Evolutionary conservation across 1,140 invertebrate genomes (phyloP).

Genomic region (Pogonomyrmex barbatus): DNA sequence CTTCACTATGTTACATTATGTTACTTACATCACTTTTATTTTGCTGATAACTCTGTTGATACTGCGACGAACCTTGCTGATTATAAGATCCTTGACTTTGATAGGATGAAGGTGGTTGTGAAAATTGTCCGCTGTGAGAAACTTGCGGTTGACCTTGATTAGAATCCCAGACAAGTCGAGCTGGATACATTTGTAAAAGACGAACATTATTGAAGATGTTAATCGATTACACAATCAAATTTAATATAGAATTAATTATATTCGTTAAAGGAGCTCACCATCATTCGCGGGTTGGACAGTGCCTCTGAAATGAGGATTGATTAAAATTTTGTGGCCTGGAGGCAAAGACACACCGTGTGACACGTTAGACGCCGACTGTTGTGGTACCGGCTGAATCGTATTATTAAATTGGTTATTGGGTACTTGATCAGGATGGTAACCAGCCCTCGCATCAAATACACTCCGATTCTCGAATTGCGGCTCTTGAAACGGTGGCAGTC

Average conservation of each 20-base stretch:
- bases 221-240: constrained; percentile 30
- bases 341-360: constrained; percentile 78
- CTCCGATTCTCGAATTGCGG: constrained; percentile 74
- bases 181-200: constrained; percentile 44
- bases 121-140: constrained; percentile 76
- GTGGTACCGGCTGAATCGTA: constrained; percentile 67
- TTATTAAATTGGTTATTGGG: constrained; percentile 74
- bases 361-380: constrained; percentile 69
- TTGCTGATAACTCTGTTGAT: constrained; percentile 78
- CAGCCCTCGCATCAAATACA: constrained; percentile 76
- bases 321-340: constrained; percentile 85
- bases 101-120: constrained; percentile 69
- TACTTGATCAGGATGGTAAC: constrained; percentile 72
- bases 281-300: constrained; percentile 79
- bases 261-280: constrained; percentile 72
- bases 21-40: constrained; percentile 82
- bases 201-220: neutral
- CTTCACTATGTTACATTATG: neutral
- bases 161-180: constrained; percentile 79
- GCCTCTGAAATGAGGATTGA: constrained; percentile 85
- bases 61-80: constrained; percentile 65
- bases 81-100: constrained; percentile 77
- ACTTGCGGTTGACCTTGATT: constrained; percentile 70
- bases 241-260: constrained; percentile 16
- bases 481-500: constrained; percentile 78